Base-by-base conservation (phyloP, 2,888 invertebrate genomes). In the Leptinotarsa juncta region DNA sequence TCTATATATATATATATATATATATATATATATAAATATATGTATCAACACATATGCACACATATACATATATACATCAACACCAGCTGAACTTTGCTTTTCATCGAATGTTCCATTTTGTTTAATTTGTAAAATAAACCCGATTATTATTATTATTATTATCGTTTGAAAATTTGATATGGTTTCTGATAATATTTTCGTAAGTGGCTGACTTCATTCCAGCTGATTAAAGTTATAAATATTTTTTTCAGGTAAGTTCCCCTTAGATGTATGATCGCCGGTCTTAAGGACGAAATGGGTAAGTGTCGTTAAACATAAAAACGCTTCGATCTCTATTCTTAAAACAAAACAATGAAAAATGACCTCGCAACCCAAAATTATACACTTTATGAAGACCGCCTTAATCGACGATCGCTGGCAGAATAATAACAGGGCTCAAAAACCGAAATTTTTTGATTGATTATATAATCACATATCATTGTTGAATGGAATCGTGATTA, bases 401-500 rank as follows among this genome's bases (percentile, higher is more conserved):
- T 50, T 67, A 50, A 23, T 62, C 20, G 57, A 10, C 57, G 18
- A 50, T 67, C 23, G 53, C 65, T 18, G 20, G 42, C 18, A 48
- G 53, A n/a, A 42, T 73, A 73, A 73, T 73, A 32, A 69, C 65
- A 73, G 73, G 69, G 69, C 48, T 18, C n/a, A 65, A 51, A 55
- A 65, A 50, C 26, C 42, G 53, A 26, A 69, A 53, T 69, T 50
- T 67, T 60, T 53, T 73, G 73, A 73, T 73, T 73, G 73, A 73
- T 73, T 73, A 48, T 73, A 68, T 55, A 69, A 73, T 73, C 65
- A 69, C 53, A 60, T 57, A 68, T 68, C 50, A 65, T 71, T 65
- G 71, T 23, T 42, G 23, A 4, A 14, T 48, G 16, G 50, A 65
- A 70, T 50, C 62, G 5, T 16, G 12, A 50, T 48, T 49, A 23